A percentile compares a stretch with the other conserved stretches of the same genome.
phyloP scores from a whole-genome alignment of 2,797 vertebrate genomes.

The Kryptopterus vitreolus region DNA sequence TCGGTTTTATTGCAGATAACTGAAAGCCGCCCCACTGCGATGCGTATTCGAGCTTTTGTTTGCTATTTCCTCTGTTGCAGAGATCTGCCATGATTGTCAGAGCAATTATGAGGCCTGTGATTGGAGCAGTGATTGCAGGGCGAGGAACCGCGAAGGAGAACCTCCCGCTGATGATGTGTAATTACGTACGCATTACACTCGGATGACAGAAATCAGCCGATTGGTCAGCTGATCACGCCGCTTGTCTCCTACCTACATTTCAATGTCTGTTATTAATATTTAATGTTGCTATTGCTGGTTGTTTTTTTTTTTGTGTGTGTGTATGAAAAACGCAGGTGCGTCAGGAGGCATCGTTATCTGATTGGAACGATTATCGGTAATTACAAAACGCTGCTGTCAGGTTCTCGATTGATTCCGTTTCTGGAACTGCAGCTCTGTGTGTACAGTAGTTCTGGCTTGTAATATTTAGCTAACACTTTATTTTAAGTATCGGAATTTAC shows the following conservation, averaged over 20 bases:
- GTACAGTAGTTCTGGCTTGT: too few relatives aligned
- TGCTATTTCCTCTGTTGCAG: slow-evolving; percentile 27
- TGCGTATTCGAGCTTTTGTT: slow-evolving; percentile 27
- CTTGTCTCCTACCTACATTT: neutral
- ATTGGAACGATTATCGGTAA: slow-evolving; percentile 53
- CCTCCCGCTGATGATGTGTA: slow-evolving; percentile 27
- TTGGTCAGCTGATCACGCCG: slow-evolving; percentile 4
- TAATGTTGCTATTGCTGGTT: neutral
- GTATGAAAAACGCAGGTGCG: slow-evolving; percentile 35
- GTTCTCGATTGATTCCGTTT: neutral
- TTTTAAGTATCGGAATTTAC: too few relatives aligned
- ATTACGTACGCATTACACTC: slow-evolving; percentile 40
- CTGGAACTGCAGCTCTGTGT: neutral
- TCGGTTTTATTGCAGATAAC: slow-evolving; percentile 40
- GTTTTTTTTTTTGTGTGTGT: neutral
- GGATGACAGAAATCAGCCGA: slow-evolving; percentile 27
- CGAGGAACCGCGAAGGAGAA: slow-evolving; percentile 21
- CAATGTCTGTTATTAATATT: neutral
- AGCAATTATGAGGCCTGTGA: slow-evolving; percentile 52
- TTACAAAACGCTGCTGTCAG: slow-evolving; percentile 12
- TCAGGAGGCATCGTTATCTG: slow-evolving; percentile 31
- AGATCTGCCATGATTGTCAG: slow-evolving; percentile 48
- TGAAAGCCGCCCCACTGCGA: slow-evolving; percentile 21
- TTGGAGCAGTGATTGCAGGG: slow-evolving; percentile 53
- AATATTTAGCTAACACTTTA: too few relatives aligned